Evolutionary conservation across 2,888 invertebrate species (phyloP).

Genomic region (Lacanobia wlatinum): DNA sequence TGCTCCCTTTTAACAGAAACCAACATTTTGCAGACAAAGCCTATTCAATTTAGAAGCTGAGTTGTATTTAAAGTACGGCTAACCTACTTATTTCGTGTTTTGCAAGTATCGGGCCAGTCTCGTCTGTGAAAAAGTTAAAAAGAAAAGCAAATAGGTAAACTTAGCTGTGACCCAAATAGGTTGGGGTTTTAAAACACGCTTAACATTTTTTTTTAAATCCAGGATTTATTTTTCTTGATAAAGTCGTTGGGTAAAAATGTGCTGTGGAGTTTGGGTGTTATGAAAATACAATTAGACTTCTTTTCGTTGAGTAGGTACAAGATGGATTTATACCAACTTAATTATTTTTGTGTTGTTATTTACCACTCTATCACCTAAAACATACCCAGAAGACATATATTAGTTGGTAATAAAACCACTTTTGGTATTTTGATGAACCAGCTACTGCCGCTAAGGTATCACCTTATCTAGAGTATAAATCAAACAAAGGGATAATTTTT

Average conservation of each 20-base stretch:
- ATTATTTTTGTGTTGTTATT: not conserved
- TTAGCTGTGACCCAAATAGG: slow-evolving; percentile 59
- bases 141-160: slow-evolving; percentile 54
- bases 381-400: too few species aligned
- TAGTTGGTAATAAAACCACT: too few species aligned
- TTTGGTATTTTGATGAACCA: too few species aligned
- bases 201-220: slow-evolving; percentile 38
- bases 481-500: too few species aligned
- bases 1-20: slow-evolving; percentile 26
- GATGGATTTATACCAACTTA: not conserved
- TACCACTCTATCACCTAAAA: too few species aligned
- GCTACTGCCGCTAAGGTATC: too few species aligned
- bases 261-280: not conserved
- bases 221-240: slow-evolving; percentile 41
- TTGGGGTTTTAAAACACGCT: slow-evolving; percentile 51
- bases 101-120: slow-evolving; percentile 46
- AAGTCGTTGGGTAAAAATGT: slow-evolving; percentile 22
- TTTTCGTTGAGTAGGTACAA: not conserved
- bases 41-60: slow-evolving; percentile 51
- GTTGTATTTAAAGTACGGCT: slow-evolving; percentile 49
- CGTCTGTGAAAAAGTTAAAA: slow-evolving; percentile 51
- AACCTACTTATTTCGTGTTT: slow-evolving; percentile 61
- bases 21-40: slow-evolving; percentile 20
- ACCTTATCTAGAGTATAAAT: too few species aligned
- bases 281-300: not conserved